Conservation (phyloP, 1,140 invertebrate species). For the Drosophila pruinosa region DNA sequence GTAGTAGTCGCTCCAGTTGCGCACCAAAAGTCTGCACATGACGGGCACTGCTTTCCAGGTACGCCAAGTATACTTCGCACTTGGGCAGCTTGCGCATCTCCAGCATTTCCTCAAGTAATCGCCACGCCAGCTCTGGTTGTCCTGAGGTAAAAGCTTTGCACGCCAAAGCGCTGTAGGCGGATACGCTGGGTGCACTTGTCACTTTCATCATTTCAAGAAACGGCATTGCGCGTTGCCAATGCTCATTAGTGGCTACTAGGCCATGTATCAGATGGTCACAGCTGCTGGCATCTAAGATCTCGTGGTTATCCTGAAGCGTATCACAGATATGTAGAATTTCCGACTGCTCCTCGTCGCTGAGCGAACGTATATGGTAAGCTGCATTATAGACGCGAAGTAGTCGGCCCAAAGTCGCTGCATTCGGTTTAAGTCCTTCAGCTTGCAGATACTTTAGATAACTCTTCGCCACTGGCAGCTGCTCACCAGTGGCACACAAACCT, state of each 20-base stretch:
- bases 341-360: slow-evolving; percentile 84
- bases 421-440: slow-evolving; percentile 82
- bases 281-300: slow-evolving; percentile 85
- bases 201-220: slow-evolving; percentile 85
- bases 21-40: not conserved
- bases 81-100: slow-evolving; percentile 54
- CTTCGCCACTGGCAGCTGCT: slow-evolving; percentile 83
- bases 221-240: slow-evolving; percentile 85
- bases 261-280: slow-evolving; percentile 85
- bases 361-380: slow-evolving; percentile 65
- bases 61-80: slow-evolving; percentile 66
- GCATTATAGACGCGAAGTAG: slow-evolving; percentile 84
- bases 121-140: slow-evolving; percentile 56
- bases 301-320: slow-evolving; percentile 84
- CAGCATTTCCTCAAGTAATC: slow-evolving; percentile 66
- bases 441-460: slow-evolving; percentile 85
- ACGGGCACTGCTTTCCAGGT: slow-evolving; percentile 29
- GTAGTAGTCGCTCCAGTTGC: slow-evolving; percentile 48
- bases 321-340: slow-evolving; percentile 85
- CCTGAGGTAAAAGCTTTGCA: slow-evolving; percentile 55
- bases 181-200: slow-evolving; percentile 66
- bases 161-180: slow-evolving; percentile 57
- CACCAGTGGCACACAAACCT: slow-evolving; percentile 81
- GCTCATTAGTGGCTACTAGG: slow-evolving; percentile 85
- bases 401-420: slow-evolving; percentile 84